These are phyloP conservation scores for Pedionomus torquatus DNA, from an alignment of 2,113 vertebrate species.

Conservation along the genomic window DNA sequence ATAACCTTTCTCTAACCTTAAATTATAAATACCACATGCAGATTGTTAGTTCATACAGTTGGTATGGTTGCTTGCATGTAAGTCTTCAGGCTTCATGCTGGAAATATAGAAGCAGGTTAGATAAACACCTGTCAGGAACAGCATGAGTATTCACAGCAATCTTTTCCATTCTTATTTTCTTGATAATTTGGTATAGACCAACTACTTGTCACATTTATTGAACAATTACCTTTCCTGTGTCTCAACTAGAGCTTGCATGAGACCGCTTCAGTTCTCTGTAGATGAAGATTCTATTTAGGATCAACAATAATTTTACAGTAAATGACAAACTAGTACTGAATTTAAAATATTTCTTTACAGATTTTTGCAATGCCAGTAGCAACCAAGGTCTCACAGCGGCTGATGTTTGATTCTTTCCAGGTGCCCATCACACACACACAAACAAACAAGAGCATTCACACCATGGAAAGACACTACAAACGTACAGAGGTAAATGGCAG, in stretches of 20 bases:
- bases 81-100: neutral
- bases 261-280: neutral
- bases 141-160: neutral
- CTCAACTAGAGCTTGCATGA: neutral
- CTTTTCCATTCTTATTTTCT: neutral
- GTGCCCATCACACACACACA: neutral
- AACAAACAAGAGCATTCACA: neutral
- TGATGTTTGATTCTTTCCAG: constrained; percentile 10
- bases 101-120: neutral
- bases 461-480: neutral
- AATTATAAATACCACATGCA: neutral
- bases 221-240: neutral
- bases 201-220: neutral
- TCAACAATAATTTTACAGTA: neutral
- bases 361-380: neutral
- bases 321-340: neutral
- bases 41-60: neutral
- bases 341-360: neutral
- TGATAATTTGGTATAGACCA: neutral
- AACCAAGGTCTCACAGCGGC: neutral
- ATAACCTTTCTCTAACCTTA: neutral
- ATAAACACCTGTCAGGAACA: neutral
- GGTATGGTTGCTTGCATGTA: neutral
- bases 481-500: neutral
- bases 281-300: neutral